Evolutionary conservation across 2,113 vertebrate genomes (phyloP).

Genomic region (Hoplias malabaricus): DNA sequence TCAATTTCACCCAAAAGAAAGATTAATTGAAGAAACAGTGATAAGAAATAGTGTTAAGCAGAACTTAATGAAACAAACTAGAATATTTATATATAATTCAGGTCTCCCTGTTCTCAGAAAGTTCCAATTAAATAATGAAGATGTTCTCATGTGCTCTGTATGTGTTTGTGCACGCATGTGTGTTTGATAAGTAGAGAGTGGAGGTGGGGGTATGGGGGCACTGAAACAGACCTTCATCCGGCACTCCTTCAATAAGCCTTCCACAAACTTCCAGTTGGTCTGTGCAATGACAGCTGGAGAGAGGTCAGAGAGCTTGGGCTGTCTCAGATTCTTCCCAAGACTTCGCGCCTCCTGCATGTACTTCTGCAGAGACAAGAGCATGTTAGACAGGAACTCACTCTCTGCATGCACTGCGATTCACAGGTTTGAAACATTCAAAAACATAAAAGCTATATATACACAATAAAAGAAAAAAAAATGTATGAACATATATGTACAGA

Average conservation of each 20-base stretch:
- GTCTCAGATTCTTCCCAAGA: slow-evolving; percentile 86
- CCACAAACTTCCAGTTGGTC: slow-evolving; percentile 93
- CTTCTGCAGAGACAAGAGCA: slow-evolving; percentile 76
- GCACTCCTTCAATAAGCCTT: slow-evolving; percentile 93
- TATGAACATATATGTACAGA: no score
- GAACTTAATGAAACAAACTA: background rate
- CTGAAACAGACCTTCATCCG: slow-evolving; percentile 85
- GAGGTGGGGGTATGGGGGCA: no score
- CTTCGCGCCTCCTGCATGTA: slow-evolving; percentile 84
- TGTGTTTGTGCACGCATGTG: background rate
- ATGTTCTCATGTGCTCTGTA: background rate
- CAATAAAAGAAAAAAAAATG: no score
- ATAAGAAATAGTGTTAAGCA: background rate
- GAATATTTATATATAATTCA: no score
- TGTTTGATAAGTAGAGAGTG: no score
- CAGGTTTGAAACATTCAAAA: background rate
- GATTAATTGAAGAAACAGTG: background rate
- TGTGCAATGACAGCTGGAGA: slow-evolving; percentile 90
- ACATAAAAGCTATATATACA: no score
- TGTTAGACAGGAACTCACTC: slow-evolving; percentile 20
- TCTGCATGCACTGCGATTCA: no score
- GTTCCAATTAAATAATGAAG: background rate
- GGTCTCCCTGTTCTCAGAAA: background rate
- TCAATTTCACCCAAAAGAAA: background rate
- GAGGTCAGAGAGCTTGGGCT: slow-evolving; percentile 90